Evolutionary conservation across 2,888 invertebrate genomes (phyloP), one percentile per base, ranked within the genome.

Genomic region (Drosophila borborema): DNA sequence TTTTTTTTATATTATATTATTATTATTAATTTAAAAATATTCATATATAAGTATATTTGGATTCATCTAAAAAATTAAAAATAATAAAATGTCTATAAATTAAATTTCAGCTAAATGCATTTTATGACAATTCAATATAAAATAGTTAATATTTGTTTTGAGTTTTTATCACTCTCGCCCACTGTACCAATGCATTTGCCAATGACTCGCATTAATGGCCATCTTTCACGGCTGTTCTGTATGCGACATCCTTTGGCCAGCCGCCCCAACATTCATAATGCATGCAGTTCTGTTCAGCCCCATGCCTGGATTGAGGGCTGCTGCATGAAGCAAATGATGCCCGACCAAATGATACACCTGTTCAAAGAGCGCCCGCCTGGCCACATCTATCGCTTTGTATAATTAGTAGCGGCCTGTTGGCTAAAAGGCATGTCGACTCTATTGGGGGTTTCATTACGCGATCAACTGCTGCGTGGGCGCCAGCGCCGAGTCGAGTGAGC

Each of bases 391-490:
- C 38, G n/a, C 54, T 54, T 40, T 54, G 28, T 28, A 40, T 54
- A 54, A 54, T 54, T 54, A 54, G 38, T 9, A 23, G 54, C 54
- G n/a, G 38, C 54, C 40, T 54, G 10, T 40, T 54, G 40, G 40
- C 23, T 28, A 54, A 54, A 54, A 38, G 38, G 38, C 54, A 10
- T 5, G 23, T 54, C 10, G 54, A 10, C 38, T 54, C 36, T 16
- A 54, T 23, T 40, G 36, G 38, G 36, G 23, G 1, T 54, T 40
- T 54, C 40, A 54, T 54, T 40, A 54, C 38, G 40, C 12, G 16
- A 40, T 9, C 38, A 54, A 40, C 38, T 54, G 38, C 40, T 54
- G 54, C 54, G 54, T 54, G 54, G 54, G 54, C 54, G 38, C 36
- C 38, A 23, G 16, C 9, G 3, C 10, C 20, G 36, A 36, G 20